Base-by-base conservation (phyloP, 2,113 vertebrate genomes). In the Chionis minor region DNA sequence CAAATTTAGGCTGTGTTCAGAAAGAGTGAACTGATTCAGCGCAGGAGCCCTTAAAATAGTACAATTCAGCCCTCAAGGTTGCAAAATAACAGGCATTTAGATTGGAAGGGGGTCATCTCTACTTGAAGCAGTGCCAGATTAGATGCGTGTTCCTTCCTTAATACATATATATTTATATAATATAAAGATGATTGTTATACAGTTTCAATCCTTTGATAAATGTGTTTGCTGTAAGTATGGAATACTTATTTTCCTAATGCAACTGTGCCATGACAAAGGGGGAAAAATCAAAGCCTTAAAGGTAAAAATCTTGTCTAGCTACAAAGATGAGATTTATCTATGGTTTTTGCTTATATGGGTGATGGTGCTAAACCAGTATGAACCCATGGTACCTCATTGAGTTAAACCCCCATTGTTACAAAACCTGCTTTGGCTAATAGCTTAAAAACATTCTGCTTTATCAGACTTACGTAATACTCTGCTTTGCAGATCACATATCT, bases 401-500 rank as follows among this genome's bases (percentile, higher is more conserved):
- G 20, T 88, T 88, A 94, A 94, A 58, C 19, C 24, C 14, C 28
- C 6, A 2, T 67, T 0, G 0, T 52, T 74, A 78, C 49, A 94
- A 94, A 96, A 71, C 45, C 61, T 69, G 27, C 44, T 93, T 86
- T 63, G 23, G 35, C 6, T 92, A 88, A 88, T 86, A 83, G 56
- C 61, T 95, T 89, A 78, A 70, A 95, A 90, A 24, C 52, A 84
- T 78, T 93, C 35, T 88, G 86, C 86, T 91, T 88, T 92, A 86
- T 86, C 84, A 90, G 91, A 59, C 88, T 93, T 96, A 91, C 1
- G 9, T 81, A 96, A 92, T 89, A 79, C 24, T 90, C 19, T 62
- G 32, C 40, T 92, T 84, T 97, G 62, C 65, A 94, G 88, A 91
- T 85, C 86, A 84, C 77, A 79, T 86, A 56, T 94, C 83, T 91